Conservation (phyloP, 92 coral and sea anemone species). For the Pocillopora grandis region DNA sequence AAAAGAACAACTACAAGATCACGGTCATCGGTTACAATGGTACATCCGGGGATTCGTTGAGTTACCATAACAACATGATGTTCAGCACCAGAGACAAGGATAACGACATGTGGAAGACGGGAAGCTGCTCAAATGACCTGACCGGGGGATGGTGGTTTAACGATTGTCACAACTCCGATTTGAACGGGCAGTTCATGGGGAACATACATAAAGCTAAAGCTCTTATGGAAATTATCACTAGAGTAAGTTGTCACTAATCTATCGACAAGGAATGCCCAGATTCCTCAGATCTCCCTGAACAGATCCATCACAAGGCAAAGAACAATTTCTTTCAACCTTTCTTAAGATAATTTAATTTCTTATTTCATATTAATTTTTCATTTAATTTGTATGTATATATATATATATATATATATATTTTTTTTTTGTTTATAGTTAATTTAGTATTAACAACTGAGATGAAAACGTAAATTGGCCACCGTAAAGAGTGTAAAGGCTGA, state of each 20-base stretch:
- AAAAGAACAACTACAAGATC: constrained; percentile 54
- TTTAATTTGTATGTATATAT: too few relatives aligned
- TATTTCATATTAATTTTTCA: too few relatives aligned
- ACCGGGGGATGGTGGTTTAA: constrained; percentile 92
- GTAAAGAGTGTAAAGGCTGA: too few relatives aligned
- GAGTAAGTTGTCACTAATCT: too few relatives aligned
- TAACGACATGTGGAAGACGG: constrained; percentile 60
- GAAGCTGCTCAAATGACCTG: constrained; percentile 62
- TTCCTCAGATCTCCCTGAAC: background rate
- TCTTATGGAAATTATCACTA: constrained; percentile 41
- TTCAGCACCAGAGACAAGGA: constrained; percentile 78
- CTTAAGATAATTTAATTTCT: too few relatives aligned
- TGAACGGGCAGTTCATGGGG: constrained; percentile 73
- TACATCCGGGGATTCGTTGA: constrained; percentile 65
- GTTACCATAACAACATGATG: constrained; percentile 75
- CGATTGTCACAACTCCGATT: constrained; percentile 75
- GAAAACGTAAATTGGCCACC: too few relatives aligned
- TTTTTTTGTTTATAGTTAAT: too few relatives aligned
- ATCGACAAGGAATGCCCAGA: background rate
- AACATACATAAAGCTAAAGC: constrained; percentile 66
- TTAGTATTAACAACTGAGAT: too few relatives aligned
- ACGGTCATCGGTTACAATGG: constrained; percentile 59
- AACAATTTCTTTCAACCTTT: too few relatives aligned
- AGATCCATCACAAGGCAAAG: too few relatives aligned
- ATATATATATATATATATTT: too few relatives aligned